Percentiles rank a stretch among this genome's conserved stretches.
These are phyloP conservation scores for Myotis daubentonii DNA, from an alignment of 2,797 vertebrate species.

Conservation along the genomic window DNA sequence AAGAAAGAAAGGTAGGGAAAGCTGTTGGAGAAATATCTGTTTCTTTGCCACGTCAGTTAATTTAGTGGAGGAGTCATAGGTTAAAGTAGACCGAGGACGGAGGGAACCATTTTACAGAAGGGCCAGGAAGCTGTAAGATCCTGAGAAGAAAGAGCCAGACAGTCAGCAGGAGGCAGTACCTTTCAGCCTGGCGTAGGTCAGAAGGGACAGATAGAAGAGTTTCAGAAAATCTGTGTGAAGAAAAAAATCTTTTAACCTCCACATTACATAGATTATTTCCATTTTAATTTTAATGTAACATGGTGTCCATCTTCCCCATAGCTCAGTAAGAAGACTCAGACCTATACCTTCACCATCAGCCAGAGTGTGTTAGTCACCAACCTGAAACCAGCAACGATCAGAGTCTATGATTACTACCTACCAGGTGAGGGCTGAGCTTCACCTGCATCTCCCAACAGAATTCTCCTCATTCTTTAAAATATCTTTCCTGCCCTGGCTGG, in stretches of 20 bases:
- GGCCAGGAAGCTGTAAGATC: neutral
- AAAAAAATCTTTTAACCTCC: neutral
- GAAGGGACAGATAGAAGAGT: neutral
- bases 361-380: slow-evolving; percentile 80
- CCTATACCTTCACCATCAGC: slow-evolving; percentile 78
- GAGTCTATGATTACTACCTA: slow-evolving; percentile 84
- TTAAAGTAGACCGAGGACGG: neutral
- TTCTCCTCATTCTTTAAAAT: slow-evolving; percentile 44
- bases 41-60: neutral
- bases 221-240: slow-evolving; percentile 29
- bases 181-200: neutral
- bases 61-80: neutral
- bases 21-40: neutral
- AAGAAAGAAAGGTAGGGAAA: neutral
- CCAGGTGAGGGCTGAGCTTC: slow-evolving; percentile 74
- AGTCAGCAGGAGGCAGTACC: neutral
- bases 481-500: neutral
- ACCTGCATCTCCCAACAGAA: neutral
- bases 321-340: slow-evolving; percentile 72
- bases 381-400: slow-evolving; percentile 80
- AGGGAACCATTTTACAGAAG: neutral
- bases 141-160: slow-evolving; percentile 5
- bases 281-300: neutral
- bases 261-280: neutral
- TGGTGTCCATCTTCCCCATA: slow-evolving; percentile 49